A percentile compares a stretch with the other conserved stretches of the same genome.
Conservation (phyloP, 2,888 invertebrate genomes). For the Muscina levida region DNA sequence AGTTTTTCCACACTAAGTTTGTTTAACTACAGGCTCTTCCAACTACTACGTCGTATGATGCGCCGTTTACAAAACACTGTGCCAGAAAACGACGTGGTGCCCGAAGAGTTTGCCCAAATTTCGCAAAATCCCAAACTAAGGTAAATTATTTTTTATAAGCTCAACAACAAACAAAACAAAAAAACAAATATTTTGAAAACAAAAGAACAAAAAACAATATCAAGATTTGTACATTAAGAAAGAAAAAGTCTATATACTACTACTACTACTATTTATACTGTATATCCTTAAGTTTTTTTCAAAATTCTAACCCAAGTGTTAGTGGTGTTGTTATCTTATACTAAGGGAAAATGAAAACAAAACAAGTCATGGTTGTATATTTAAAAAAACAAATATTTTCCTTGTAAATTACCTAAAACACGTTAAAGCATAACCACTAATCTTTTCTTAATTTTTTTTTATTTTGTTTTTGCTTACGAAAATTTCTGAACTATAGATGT, state of each 20-base stretch:
- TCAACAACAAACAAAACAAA: slow-evolving; percentile 34
- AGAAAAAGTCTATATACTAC: slow-evolving; percentile 28
- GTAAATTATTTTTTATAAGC: slow-evolving; percentile 61
- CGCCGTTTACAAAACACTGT: slow-evolving; percentile 51
- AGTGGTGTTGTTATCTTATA: slow-evolving; percentile 28
- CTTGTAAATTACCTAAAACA: background rate
- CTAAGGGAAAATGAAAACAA: slow-evolving; percentile 31
- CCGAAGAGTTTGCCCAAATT: slow-evolving; percentile 62
- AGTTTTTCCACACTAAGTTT: slow-evolving; percentile 53
- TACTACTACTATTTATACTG: background rate
- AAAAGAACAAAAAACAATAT: background rate
- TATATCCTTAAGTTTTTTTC: slow-evolving; percentile 40
- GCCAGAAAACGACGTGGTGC: slow-evolving; percentile 60
- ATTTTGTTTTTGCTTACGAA: slow-evolving; percentile 40
- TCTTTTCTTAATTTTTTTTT: slow-evolving; percentile 21
- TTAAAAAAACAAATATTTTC: slow-evolving; percentile 17
- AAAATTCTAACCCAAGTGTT: slow-evolving; percentile 57
- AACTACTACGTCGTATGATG: slow-evolving; percentile 63
- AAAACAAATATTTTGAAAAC: too few relatives aligned
- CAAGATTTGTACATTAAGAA: slow-evolving; percentile 42
- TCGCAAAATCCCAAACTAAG: slow-evolving; percentile 59
- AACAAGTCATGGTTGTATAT: slow-evolving; percentile 59
- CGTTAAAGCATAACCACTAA: slow-evolving; percentile 12
- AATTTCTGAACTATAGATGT: slow-evolving; percentile 85
- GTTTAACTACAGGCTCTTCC: slow-evolving; percentile 62